Percentiles rank a stretch among this genome's conserved stretches.
Conservation (phyloP, 2,888 invertebrate genomes). For the Metellina segmentata region DNA sequence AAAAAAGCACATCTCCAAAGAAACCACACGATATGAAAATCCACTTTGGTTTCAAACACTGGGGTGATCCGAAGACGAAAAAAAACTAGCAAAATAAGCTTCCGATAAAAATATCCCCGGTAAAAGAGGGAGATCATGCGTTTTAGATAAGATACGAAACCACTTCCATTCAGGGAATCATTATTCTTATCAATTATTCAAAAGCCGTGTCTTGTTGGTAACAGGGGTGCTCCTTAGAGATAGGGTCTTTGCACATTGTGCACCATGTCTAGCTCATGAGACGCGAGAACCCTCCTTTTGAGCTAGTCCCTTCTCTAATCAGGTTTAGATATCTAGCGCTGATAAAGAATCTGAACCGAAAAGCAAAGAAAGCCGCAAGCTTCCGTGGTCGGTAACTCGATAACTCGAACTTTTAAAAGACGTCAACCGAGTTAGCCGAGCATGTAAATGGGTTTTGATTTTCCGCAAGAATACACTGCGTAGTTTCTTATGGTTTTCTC, state of each 20-base stretch:
- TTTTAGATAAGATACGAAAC: slow-evolving; percentile 38
- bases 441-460: slow-evolving; percentile 64
- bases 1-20: not conserved
- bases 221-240: not conserved
- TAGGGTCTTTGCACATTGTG: slow-evolving; percentile 36
- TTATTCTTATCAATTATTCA: slow-evolving; percentile 73
- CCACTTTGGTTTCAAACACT: slow-evolving; percentile 14
- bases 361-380: not conserved
- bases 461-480: slow-evolving; percentile 21
- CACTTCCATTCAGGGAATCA: slow-evolving; percentile 16
- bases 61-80: not conserved
- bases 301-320: slow-evolving; percentile 44
- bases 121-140: not conserved
- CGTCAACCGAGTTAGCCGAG: slow-evolving; percentile 35
- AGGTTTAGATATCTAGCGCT: slow-evolving; percentile 39
- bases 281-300: not conserved
- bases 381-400: slow-evolving; percentile 7
- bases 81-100: not conserved
- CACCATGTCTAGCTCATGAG: slow-evolving; percentile 17
- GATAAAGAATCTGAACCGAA: slow-evolving; percentile 37
- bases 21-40: not conserved
- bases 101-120: not conserved
- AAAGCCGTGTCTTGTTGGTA: slow-evolving; percentile 30
- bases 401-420: slow-evolving; percentile 22
- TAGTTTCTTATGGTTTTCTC: slow-evolving; percentile 1